phyloP scores from a whole-genome alignment of 1,140 invertebrate species.

The Brachionus angularis region DNA sequence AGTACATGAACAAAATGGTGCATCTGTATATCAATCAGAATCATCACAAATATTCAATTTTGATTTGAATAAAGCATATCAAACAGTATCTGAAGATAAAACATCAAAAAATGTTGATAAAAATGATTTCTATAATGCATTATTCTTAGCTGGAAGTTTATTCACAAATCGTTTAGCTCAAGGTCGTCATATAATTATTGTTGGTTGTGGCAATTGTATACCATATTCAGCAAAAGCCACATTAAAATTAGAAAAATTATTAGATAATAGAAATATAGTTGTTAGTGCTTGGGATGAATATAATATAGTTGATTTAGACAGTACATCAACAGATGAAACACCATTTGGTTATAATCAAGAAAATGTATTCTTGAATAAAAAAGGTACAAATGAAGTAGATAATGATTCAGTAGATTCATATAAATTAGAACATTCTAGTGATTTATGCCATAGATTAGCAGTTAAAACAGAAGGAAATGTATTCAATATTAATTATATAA shows the following conservation, averaged over 20 bases:
- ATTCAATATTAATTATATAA: conserved; percentile 27
- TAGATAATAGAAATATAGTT: conserved; percentile 20
- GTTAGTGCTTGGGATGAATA: conserved; percentile 40
- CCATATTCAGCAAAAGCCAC: not conserved
- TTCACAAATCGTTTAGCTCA: conserved; percentile 27
- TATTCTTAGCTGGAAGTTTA: conserved; percentile 25
- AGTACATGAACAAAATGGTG: conserved; percentile 15
- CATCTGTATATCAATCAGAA: conserved; percentile 36
- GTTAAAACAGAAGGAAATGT: conserved; percentile 22
- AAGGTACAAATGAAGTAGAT: not conserved
- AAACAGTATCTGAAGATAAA: conserved; percentile 7
- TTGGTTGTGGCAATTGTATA: conserved; percentile 39
- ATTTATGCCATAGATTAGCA: conserved; percentile 24
- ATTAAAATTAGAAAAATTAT: not conserved
- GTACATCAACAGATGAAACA: not conserved
- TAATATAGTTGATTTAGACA: conserved; percentile 7
- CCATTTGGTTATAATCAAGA: conserved; percentile 11
- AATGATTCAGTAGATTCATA: not conserved
- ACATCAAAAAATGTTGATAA: not conserved
- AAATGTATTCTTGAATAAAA: conserved; percentile 24
- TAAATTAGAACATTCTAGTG: conserved; percentile 1
- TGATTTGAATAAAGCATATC: conserved; percentile 13
- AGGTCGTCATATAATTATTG: conserved; percentile 16
- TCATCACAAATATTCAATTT: conserved; percentile 22
- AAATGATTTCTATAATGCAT: conserved; percentile 9